Conservation (phyloP, 92 coral and sea anemone genomes). For the Zoanthus sansibaricus region DNA sequence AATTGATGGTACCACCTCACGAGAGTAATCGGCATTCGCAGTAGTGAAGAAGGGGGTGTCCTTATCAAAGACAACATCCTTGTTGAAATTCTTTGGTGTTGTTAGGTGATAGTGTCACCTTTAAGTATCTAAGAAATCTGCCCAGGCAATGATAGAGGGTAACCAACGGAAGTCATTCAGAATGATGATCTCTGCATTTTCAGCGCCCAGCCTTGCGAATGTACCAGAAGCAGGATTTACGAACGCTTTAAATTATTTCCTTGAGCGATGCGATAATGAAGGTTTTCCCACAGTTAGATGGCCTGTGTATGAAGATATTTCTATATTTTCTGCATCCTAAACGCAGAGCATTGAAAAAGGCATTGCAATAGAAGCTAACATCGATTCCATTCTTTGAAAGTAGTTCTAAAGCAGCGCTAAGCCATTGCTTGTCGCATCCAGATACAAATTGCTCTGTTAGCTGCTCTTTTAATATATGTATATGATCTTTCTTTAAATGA, state of each 20-base stretch:
- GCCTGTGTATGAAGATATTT: constrained; percentile 52
- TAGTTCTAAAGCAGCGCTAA: constrained; percentile 15
- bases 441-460: background rate
- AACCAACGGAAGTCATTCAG: constrained; percentile 52
- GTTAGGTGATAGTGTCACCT: constrained; percentile 62
- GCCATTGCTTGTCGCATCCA: constrained; percentile 34
- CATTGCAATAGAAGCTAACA: background rate
- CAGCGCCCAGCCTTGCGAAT: constrained; percentile 44
- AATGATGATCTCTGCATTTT: constrained; percentile 26
- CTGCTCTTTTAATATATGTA: no score
- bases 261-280: constrained; percentile 28
- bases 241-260: background rate
- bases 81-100: constrained; percentile 37
- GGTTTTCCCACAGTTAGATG: constrained; percentile 59
- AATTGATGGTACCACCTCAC: background rate
- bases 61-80: constrained; percentile 24
- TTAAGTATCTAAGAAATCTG: constrained; percentile 47
- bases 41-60: constrained; percentile 54
- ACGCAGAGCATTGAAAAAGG: constrained; percentile 30
- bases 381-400: constrained; percentile 1
- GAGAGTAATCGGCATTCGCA: constrained; percentile 15
- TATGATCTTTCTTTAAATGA: no score
- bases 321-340: constrained; percentile 54
- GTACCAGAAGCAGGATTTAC: constrained; percentile 44
- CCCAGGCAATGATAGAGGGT: constrained; percentile 57